Base-by-base conservation (phyloP, 2,797 vertebrate genomes). In the Xenops minutus region DNA sequence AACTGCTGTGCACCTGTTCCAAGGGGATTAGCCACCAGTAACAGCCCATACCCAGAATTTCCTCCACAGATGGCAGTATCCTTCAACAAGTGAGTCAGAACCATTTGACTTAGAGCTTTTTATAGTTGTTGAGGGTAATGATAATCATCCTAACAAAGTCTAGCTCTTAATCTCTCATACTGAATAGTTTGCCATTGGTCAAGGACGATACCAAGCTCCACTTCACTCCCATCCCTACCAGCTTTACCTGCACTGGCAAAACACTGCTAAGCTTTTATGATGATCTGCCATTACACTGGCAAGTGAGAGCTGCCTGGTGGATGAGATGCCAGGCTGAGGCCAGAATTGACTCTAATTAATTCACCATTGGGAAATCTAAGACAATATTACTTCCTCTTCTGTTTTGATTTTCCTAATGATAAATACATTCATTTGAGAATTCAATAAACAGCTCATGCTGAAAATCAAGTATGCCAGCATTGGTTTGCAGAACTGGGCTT, bases 301-400 rank as follows among this genome's bases (percentile, higher is more conserved):
- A 95, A 92, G 63, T 0, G 3, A 91, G 59, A 44, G 71, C 44
- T 92, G 80, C 63, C 85, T 92, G 88, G 73, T 95, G 93, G 64
- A 22, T 74, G 92, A 85, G 92, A 93, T 93, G 79, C 83, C 81
- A 68, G 86, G 68, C 86, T 62, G 81, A 91, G 56, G 48, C 54
- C 85, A 93, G 92, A 94, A 96, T 22, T 92, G 91, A 85, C 74
- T 93, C 77, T 96, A 93, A 97, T 93, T 88, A 96, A 95, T 95
- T 95, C 83, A 79, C 81, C 75, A 77, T 30, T 82, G 88, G 92
- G 93, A 94, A 95, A 93, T 95, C 85, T 95, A 86, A 67, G 67
- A 62, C 74, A 76, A 5, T 91, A 90, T 86, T 94, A 72, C 83
- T 96, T 96, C 75, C 84, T 95, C 72, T 92, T 67, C 63, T 89